phyloP scores from a whole-genome alignment of 2,113 vertebrate genomes.

The Actinemys pallida region DNA sequence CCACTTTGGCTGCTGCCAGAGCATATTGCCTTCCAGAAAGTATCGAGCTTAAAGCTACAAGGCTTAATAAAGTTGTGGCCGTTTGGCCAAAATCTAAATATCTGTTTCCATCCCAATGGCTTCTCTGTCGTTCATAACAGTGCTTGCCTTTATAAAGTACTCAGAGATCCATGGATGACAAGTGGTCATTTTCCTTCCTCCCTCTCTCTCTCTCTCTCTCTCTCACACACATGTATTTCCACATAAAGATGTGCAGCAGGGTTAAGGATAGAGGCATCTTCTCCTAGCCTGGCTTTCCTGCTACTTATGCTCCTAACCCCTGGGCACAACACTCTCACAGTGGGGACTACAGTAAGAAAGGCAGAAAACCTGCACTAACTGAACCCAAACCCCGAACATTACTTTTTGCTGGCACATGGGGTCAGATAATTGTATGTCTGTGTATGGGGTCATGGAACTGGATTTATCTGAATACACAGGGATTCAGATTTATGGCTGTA shows the following conservation, averaged over 20 bases:
- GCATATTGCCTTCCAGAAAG: too few species aligned
- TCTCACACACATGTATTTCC: neutral
- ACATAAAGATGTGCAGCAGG: neutral
- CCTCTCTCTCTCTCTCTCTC: neutral
- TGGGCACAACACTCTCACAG: neutral
- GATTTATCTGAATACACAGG: conserved; percentile 39
- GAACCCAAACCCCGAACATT: neutral
- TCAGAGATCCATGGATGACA: neutral
- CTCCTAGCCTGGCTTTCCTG: neutral
- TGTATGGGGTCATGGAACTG: conserved; percentile 31
- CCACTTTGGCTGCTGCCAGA: too few species aligned
- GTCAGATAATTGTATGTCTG: conserved; percentile 11
- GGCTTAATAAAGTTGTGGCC: neutral
- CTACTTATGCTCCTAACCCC: neutral
- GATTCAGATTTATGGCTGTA: conserved; percentile 37
- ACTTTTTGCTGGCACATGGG: neutral
- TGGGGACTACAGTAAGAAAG: fast-evolving
- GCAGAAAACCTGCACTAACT: neutral
- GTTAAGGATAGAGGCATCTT: neutral
- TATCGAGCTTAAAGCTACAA: neutral
- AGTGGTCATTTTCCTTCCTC: neutral
- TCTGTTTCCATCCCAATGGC: fast-evolving
- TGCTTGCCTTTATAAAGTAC: neutral
- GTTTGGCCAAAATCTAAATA: neutral
- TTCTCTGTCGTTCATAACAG: fast-evolving